phyloP scores from a whole-genome alignment of 2,888 invertebrate genomes.

The Dynastes hyllus region DNA sequence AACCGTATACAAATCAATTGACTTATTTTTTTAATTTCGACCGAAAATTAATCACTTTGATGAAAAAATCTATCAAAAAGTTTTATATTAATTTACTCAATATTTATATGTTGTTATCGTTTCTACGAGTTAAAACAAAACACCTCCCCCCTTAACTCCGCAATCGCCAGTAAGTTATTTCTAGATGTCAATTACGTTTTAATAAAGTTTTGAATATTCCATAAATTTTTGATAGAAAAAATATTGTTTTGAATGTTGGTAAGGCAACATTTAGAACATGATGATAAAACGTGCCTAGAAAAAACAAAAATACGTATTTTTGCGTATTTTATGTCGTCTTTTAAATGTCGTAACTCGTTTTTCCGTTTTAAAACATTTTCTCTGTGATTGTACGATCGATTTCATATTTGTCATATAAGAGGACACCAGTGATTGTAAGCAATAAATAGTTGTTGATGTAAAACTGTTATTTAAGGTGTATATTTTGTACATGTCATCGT shows the following conservation, averaged over 20 bases:
- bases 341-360: slow-evolving; percentile 14
- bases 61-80: too few relatives aligned
- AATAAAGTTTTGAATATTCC: background rate
- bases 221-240: slow-evolving; percentile 7
- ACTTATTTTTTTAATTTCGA: too few relatives aligned
- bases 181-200: slow-evolving; percentile 6
- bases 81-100: background rate
- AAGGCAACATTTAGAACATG: slow-evolving; percentile 28
- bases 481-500: slow-evolving; percentile 32
- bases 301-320: background rate
- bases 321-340: slow-evolving; percentile 10
- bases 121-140: slow-evolving; percentile 7
- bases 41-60: too few relatives aligned
- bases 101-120: slow-evolving; percentile 30
- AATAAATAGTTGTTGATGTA: slow-evolving; percentile 36
- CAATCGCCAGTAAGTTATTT: background rate
- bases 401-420: slow-evolving; percentile 15
- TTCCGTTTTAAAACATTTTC: background rate
- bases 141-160: slow-evolving; percentile 10
- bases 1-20: too few relatives aligned
- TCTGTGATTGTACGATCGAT: background rate
- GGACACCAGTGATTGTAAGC: slow-evolving; percentile 43
- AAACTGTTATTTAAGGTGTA: slow-evolving; percentile 25
- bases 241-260: slow-evolving; percentile 43
- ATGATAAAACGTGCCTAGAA: slow-evolving; percentile 27